Percentiles rank a stretch among this genome's conserved stretches.
Evolutionary conservation across 2,113 vertebrate species (phyloP).

Genomic region (Aspidoscelis tigris): DNA sequence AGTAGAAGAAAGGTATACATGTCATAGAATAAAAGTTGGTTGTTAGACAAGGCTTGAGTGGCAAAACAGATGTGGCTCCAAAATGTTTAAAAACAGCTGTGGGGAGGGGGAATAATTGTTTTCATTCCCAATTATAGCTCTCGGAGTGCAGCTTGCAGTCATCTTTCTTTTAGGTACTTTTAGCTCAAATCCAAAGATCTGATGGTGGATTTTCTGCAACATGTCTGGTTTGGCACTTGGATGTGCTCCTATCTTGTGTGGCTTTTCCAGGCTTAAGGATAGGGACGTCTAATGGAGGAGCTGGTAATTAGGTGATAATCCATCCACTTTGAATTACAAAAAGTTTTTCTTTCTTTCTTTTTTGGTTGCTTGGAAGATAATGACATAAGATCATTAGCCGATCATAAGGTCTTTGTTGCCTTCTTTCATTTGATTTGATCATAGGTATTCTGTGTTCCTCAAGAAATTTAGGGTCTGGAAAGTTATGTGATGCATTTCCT

Average conservation of each 20-base stretch:
- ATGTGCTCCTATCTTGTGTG: not conserved
- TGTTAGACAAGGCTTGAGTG: not conserved
- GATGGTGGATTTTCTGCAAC: not conserved
- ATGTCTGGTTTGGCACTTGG: not conserved
- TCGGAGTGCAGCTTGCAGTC: not conserved
- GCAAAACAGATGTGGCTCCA: not conserved
- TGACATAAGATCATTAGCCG: not conserved
- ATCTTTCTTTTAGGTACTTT: not conserved
- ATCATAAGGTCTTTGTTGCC: not conserved
- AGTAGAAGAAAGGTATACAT: too few relatives aligned
- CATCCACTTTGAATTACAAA: not conserved
- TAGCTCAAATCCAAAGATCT: not conserved
- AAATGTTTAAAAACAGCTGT: not conserved
- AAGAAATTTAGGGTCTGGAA: not conserved
- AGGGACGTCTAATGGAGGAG: not conserved
- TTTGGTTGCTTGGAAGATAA: not conserved
- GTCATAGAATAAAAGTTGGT: not conserved
- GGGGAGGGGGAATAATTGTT: not conserved
- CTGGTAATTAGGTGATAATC: not conserved
- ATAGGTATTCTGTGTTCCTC: rapidly evolving
- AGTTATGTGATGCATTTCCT: not conserved
- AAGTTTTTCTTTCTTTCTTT: not conserved
- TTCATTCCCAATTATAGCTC: not conserved
- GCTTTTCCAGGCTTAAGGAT: slow-evolving; percentile 2
- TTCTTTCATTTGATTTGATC: not conserved